Conservation (phyloP, 1,140 invertebrate genomes). For the Chrysomallon squamiferum region DNA sequence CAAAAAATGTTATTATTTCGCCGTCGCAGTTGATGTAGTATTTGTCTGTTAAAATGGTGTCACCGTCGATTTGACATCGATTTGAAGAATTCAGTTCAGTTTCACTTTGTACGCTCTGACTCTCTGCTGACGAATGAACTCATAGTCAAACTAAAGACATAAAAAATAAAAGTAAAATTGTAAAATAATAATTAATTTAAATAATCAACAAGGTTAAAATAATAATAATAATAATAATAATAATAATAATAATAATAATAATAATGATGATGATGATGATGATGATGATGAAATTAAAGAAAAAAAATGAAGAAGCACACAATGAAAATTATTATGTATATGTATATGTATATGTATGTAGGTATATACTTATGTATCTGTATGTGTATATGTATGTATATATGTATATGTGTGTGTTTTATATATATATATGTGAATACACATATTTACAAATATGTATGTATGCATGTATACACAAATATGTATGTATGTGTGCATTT, state of each 20-base stretch:
- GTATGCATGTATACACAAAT: too few relatives aligned
- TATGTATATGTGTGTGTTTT: neutral
- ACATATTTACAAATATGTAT: too few relatives aligned
- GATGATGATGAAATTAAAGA: neutral
- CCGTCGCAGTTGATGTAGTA: conserved; percentile 38
- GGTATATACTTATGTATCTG: too few relatives aligned
- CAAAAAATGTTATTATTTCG: too few relatives aligned
- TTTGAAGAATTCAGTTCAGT: neutral
- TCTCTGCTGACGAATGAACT: conserved; percentile 23
- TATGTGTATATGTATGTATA: too few relatives aligned
- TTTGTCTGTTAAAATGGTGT: conserved; percentile 14
- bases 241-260: neutral
- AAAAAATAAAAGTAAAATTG: conserved; percentile 2
- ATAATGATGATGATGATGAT: neutral
- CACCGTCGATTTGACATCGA: neutral
- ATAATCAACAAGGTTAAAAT: neutral
- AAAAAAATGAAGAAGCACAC: neutral
- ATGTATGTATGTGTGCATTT: too few relatives aligned
- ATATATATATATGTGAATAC: too few relatives aligned
- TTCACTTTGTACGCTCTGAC: conserved; percentile 22
- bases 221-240: neutral
- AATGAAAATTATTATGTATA: neutral
- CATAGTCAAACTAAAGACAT: conserved; percentile 29
- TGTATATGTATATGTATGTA: too few relatives aligned
- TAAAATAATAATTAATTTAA: neutral